Evolutionary conservation across 1,140 invertebrate species (phyloP).

Genomic region (Pteromalus puparum): DNA sequence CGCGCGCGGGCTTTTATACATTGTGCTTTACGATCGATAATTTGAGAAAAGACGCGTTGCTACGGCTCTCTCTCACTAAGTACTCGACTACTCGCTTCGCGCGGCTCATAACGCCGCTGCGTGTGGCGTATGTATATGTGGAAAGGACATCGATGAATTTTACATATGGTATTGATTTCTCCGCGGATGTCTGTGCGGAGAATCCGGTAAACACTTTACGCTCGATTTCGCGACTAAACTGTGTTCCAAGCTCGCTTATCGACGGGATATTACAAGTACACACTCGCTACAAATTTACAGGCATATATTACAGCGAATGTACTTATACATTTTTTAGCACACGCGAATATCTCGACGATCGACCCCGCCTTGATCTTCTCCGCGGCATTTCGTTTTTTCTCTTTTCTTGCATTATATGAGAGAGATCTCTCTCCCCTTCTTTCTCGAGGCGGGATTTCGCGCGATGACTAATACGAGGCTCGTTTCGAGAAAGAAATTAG

Average conservation of each 20-base stretch:
- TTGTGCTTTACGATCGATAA: constrained; percentile 1
- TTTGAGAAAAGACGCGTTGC: background rate
- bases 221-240: background rate
- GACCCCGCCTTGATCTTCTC: constrained; percentile 13
- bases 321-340: no score
- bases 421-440: background rate
- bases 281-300: no score
- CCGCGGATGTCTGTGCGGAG: background rate
- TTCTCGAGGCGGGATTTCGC: background rate
- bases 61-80: background rate
- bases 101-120: no score
- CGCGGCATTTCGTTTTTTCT: background rate
- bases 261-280: no score
- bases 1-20: background rate
- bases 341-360: background rate
- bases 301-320: background rate
- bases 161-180: background rate
- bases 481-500: constrained; percentile 10
- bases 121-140: background rate
- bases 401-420: background rate
- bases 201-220: background rate
- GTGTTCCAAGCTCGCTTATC: background rate
- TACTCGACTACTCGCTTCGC: no score
- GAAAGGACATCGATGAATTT: background rate
- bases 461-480: constrained; percentile 23